Base-by-base conservation (phyloP, 2,797 vertebrate genomes). In the Limnodromus scolopaceus region DNA sequence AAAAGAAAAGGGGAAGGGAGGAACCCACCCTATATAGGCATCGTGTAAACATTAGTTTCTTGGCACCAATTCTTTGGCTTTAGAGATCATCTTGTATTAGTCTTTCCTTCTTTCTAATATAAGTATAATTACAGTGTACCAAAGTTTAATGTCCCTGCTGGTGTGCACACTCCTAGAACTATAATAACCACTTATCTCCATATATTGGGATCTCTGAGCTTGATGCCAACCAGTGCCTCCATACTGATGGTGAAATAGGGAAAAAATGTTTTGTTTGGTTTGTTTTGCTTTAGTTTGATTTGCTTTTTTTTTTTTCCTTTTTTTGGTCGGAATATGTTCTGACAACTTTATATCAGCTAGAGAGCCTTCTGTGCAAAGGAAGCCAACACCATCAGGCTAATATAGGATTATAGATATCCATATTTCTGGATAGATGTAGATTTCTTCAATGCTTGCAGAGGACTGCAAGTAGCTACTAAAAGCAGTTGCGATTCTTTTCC, bases 1-100 rank as follows among this genome's bases (percentile, higher is more conserved):
- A 27, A 61, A 82, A 76, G 6, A 46, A 64, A 55, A 8, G 2
- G 2, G 10, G 11, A 7, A 5, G 4, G 4, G 5, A 9, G 2
- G 1, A 69, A 58, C 4, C 2, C 23, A 63, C 3, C 1, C 3
- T 48, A 1, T 75, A 32, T 19, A 10, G 46, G 1, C 10, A 30
- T 17, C 66, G 10, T 51, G 12, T 15, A 74, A 82, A 36, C 6
- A 19, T 49, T 41, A 28, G 3, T 57, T 76, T 76, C n/a, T 70
- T 39, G 55, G 11, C 23, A 70, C 4, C 13, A 66, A 7, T 74
- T 87, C 6, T 92, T 84, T 80, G 20, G 13, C 19, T 86, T 55
- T 60, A 36, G 10, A 80, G 9, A 32, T 30, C 0, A 46, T 48
- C 60, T 85, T 60, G 12, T 57, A 19, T 63, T 63, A 53, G 5